Evolutionary conservation across 1,140 invertebrate genomes (phyloP), one percentile per base, ranked within the genome.

Genomic region (Subanguina moxae): DNA sequence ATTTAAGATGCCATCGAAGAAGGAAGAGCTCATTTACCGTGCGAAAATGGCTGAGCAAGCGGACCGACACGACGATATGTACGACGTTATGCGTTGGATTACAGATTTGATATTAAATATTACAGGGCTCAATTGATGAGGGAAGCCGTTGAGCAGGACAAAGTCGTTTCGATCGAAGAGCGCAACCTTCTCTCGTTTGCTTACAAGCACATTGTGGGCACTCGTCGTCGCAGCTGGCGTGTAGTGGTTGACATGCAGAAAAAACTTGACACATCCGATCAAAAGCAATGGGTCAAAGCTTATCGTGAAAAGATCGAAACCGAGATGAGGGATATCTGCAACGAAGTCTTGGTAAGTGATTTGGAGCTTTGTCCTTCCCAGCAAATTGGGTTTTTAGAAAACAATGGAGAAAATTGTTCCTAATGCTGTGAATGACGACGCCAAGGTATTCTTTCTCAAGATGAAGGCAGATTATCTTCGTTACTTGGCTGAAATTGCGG

Each of bases 391-490:
- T 68, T 68, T n/a, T 3, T 25, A 68, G 67, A 89, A 89, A 85
- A 89, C 97, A 83, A 87, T 97, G 83, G 92, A 96, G 86, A 94
- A 95, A 86, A 92, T 97, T 84, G 94, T 97, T 84, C 90, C 91
- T 82, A 93, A 93, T 87, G 92, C 93, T 83, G 91, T 90, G 86
- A 93, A 91, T 86, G 90, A 92, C 84, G 94, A 97, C 88, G 94
- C 91, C 84, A 94, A 94, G 89, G 94, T 97, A 84, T 96, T 96
- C 86, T 96, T 95, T 88, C 88, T 95, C 85, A 97, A 96, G 88
- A 97, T 96, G 93, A 94, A 96, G 87, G 94, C 94, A 83, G 94
- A 97, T 87, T 97, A 97, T 87, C 95, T 94, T 87, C 82, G 94
- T 88, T 97, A 97, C 88, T 88, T 97, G 83, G 94, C 94, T 83